Conservation (phyloP, 2,888 invertebrate genomes). For the Calliphora vomitoria region DNA sequence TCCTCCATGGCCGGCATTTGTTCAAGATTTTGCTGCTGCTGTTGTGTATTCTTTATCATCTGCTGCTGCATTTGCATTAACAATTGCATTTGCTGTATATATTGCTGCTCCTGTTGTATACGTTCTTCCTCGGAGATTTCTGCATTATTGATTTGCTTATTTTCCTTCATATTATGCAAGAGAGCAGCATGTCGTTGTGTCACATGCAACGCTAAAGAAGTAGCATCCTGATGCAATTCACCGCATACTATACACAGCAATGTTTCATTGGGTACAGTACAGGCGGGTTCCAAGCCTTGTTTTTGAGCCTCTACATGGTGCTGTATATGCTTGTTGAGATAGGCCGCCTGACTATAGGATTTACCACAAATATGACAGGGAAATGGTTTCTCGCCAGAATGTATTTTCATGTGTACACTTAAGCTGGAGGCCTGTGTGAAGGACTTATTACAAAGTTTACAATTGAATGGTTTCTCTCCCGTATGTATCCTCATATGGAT, state of each 20-base stretch:
- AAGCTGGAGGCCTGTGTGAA: conserved; percentile 84
- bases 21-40: conserved; percentile 61
- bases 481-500: conserved; percentile 85
- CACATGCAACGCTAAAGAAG: conserved; percentile 81
- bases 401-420: conserved; percentile 84
- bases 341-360: conserved; percentile 83
- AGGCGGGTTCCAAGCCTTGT: conserved; percentile 50
- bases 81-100: conserved; percentile 74
- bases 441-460: conserved; percentile 83
- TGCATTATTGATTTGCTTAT: conserved; percentile 32
- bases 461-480: conserved; percentile 84
- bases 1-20: background rate
- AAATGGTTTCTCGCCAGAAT: conserved; percentile 82
- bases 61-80: conserved; percentile 77
- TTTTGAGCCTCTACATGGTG: conserved; percentile 78
- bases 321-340: conserved; percentile 83
- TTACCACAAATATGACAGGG: conserved; percentile 83
- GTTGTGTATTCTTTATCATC: conserved; percentile 75
- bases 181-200: conserved; percentile 82
- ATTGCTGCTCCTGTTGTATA: conserved; percentile 78
- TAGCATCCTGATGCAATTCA: conserved; percentile 81
- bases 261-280: conserved; percentile 76
- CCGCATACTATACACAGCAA: conserved; percentile 83
- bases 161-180: conserved; percentile 79
- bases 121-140: conserved; percentile 75